phyloP scores from a whole-genome alignment of 2,113 vertebrate species.

The Oryzias woworae region DNA sequence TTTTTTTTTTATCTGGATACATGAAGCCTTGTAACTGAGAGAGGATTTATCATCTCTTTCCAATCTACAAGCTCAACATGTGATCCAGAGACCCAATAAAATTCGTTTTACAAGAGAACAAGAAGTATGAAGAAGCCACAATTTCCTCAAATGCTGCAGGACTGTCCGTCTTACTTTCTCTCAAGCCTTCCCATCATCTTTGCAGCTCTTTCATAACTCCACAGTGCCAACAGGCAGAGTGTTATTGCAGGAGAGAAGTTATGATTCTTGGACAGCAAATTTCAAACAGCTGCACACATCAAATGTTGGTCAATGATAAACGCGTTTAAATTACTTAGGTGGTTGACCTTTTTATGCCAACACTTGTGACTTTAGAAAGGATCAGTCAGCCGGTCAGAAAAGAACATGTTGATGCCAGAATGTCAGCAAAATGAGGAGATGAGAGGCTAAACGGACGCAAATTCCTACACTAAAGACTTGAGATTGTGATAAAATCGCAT shows the following conservation, averaged over 20 bases:
- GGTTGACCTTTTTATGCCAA: too few relatives aligned
- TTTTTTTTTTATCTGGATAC: too few relatives aligned
- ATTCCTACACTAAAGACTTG: not conserved
- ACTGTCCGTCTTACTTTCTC: not conserved
- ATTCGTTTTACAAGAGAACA: conserved; percentile 5
- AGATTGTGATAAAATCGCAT: not conserved
- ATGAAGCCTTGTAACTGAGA: too few relatives aligned
- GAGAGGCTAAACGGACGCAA: not conserved
- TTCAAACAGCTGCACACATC: not conserved
- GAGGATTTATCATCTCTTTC: conserved; percentile 1
- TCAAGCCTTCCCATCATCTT: not conserved
- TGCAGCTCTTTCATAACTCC: conserved; percentile 12
- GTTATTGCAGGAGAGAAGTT: conserved; percentile 15
- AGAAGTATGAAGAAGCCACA: not conserved
- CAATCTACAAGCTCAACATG: conserved; percentile 1
- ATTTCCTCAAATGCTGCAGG: not conserved
- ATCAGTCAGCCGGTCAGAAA: not conserved
- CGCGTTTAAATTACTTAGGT: not conserved
- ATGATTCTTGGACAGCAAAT: not conserved
- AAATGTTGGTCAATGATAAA: conserved; percentile 23
- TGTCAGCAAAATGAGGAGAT: not conserved
- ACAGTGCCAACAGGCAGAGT: not conserved
- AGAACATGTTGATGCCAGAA: not conserved
- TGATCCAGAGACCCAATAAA: not conserved
- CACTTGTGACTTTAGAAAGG: not conserved